A percentile compares a stretch with the other conserved stretches of the same genome.
phyloP scores from a whole-genome alignment of 2,888 invertebrate genomes.

The Xestia c-nigrum region DNA sequence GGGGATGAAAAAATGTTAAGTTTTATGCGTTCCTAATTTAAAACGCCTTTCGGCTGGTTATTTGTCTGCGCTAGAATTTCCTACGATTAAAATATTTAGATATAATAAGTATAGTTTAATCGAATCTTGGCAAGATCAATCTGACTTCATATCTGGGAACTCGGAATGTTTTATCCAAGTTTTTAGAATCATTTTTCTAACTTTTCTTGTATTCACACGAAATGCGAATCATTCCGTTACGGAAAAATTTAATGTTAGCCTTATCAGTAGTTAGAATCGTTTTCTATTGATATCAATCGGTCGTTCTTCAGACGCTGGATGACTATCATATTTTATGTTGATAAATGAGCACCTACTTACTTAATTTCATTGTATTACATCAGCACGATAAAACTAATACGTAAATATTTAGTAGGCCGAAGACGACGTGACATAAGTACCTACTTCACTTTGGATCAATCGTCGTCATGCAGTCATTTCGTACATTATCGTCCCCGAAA shows the following conservation, averaged over 20 bases:
- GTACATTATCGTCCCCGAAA: neutral
- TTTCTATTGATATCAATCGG: slow-evolving; percentile 29
- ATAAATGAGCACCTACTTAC: slow-evolving; percentile 14
- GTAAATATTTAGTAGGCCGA: neutral
- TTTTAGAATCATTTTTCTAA: neutral
- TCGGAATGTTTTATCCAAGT: neutral
- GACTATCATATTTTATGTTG: slow-evolving; percentile 16
- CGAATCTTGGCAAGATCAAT: neutral
- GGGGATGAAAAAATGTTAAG: too few relatives aligned
- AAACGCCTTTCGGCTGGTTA: neutral
- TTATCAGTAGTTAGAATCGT: slow-evolving; percentile 13
- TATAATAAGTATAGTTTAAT: neutral
- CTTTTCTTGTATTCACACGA: neutral
- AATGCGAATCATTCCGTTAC: slow-evolving; percentile 13
- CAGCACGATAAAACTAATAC: neutral
- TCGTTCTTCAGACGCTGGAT: slow-evolving; percentile 18
- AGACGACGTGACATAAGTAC: too few relatives aligned
- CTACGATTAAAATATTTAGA: neutral
- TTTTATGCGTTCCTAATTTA: neutral
- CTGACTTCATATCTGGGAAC: neutral
- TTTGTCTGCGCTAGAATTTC: neutral
- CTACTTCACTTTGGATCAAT: neutral
- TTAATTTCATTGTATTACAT: slow-evolving; percentile 18
- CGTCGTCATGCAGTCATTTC: neutral
- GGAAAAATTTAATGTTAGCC: neutral